These are phyloP conservation scores for Sinocyclocheilus anophthalmus DNA, from an alignment of 2,113 vertebrate species.

Conservation along the genomic window DNA sequence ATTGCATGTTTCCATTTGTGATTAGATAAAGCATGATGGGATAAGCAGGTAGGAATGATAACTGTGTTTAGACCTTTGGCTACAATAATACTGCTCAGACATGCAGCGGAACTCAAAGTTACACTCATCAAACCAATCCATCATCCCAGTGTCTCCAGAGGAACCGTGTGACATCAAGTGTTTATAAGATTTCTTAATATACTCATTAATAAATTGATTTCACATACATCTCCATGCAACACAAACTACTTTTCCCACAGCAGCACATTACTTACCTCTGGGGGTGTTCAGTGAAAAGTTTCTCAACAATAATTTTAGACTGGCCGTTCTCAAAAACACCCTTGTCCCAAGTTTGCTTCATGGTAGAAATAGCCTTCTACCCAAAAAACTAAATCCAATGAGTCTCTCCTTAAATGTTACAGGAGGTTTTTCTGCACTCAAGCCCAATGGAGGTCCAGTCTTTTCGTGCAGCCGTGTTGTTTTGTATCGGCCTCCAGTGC, in stretches of 20 bases:
- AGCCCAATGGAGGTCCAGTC: conserved; percentile 56
- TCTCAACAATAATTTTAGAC: conserved; percentile 62
- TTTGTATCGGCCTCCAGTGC: conserved; percentile 44
- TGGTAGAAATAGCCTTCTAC: conserved; percentile 60
- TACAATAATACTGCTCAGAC: neutral
- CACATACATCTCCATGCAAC: neutral
- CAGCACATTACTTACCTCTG: conserved; percentile 69
- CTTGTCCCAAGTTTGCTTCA: conserved; percentile 69
- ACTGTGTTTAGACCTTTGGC: neutral
- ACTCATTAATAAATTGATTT: neutral
- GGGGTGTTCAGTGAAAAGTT: conserved; percentile 53
- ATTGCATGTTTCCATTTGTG: neutral
- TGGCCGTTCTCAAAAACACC: conserved; percentile 57
- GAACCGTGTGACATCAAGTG: neutral
- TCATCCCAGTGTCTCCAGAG: neutral
- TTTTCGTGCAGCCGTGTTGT: neutral
- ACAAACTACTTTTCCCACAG: neutral
- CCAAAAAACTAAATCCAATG: conserved; percentile 34
- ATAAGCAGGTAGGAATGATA: neutral
- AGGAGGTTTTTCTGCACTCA: conserved; percentile 49
- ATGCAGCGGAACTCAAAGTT: neutral
- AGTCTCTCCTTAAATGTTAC: neutral
- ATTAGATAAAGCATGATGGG: neutral
- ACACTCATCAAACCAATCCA: conserved; percentile 12
- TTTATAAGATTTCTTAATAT: neutral